These are phyloP conservation scores for Allobates femoralis DNA, from an alignment of 2,797 vertebrate genomes.

Conservation along the genomic window DNA sequence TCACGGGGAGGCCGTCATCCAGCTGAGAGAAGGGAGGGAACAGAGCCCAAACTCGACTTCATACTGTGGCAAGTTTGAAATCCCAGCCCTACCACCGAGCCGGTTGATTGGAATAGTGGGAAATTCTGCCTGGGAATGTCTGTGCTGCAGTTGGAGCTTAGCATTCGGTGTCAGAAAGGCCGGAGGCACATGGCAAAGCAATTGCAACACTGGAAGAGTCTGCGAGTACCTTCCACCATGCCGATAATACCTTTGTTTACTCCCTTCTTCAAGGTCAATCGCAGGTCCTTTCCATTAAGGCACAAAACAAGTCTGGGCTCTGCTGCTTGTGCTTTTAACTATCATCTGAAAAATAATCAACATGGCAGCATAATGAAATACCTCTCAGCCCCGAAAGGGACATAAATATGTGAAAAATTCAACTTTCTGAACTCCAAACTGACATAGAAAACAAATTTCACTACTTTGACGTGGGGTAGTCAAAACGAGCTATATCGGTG, in stretches of 20 bases:
- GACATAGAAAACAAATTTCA: too few relatives aligned
- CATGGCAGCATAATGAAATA: background rate
- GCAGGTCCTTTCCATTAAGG: background rate
- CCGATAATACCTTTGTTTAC: slow-evolving; percentile 29
- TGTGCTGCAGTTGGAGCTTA: slow-evolving; percentile 72
- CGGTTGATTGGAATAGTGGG: slow-evolving; percentile 82
- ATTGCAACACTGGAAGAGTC: slow-evolving; percentile 14
- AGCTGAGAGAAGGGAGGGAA: slow-evolving; percentile 82
- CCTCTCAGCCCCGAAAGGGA: too few relatives aligned
- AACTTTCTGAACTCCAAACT: too few relatives aligned
- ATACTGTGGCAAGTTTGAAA: slow-evolving; percentile 85
- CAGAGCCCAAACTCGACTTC: slow-evolving; percentile 82
- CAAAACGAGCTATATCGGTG: too few relatives aligned
- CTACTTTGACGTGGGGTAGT: too few relatives aligned
- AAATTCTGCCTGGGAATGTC: slow-evolving; percentile 79
- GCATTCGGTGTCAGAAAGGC: slow-evolving; percentile 68
- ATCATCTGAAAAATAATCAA: background rate
- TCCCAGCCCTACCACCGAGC: slow-evolving; percentile 84
- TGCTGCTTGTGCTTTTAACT: background rate
- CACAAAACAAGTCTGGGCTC: background rate
- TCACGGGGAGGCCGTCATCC: slow-evolving; percentile 81
- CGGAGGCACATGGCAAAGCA: slow-evolving; percentile 15
- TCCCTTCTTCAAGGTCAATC: slow-evolving; percentile 29
- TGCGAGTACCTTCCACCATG: slow-evolving; percentile 13
- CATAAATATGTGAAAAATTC: too few relatives aligned